These are phyloP conservation scores for Dasypogon diadema DNA, from an alignment of 2,888 invertebrate genomes.

Conservation along the genomic window DNA sequence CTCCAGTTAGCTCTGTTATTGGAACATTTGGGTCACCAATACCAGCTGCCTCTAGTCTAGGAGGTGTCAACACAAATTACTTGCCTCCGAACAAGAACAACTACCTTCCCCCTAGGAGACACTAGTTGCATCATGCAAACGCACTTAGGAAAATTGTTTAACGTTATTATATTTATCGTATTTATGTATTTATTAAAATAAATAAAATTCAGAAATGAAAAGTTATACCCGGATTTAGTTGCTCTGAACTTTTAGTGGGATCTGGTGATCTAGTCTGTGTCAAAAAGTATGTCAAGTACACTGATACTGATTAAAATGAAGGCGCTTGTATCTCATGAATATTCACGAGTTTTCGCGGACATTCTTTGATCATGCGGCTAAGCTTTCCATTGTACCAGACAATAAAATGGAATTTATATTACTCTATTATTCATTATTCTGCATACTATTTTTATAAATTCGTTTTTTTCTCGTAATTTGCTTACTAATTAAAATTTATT, in stretches of 20 bases:
- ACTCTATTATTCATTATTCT: too few species aligned
- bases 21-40: not conserved
- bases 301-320: slow-evolving; percentile 1
- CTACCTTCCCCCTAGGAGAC: not conserved
- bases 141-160: not conserved
- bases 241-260: not conserved
- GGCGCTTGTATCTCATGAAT: not conserved
- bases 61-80: not conserved
- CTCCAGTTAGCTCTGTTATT: slow-evolving; percentile 19
- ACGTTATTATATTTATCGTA: not conserved
- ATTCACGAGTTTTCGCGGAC: not conserved
- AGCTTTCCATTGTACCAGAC: not conserved
- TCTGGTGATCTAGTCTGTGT: too few species aligned
- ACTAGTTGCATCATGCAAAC: not conserved
- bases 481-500: too few species aligned
- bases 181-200: slow-evolving; percentile 1
- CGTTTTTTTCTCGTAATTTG: too few species aligned
- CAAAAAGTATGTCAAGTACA: not conserved
- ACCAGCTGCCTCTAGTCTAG: not conserved
- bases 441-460: too few species aligned
- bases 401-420: not conserved
- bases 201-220: not conserved
- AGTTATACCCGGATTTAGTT: not conserved
- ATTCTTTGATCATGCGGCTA: not conserved
- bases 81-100: not conserved